Conservation (phyloP, 1,140 invertebrate species). For the Ephestia elutella region DNA sequence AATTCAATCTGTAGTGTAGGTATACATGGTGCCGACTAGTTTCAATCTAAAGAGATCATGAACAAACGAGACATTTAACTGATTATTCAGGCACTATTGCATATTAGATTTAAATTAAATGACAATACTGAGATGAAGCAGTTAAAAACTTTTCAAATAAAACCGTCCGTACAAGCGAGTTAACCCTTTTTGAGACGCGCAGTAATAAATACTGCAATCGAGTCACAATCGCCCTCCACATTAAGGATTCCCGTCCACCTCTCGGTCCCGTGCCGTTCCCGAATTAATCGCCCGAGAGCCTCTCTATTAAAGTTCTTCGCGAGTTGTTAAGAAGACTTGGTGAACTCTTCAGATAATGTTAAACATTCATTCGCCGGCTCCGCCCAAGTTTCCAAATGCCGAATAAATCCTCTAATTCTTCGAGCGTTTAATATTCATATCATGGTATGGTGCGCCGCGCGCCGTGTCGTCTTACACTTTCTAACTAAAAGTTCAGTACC, state of each 20-base stretch:
- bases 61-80: no score
- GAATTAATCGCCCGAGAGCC: conserved; percentile 71
- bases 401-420: conserved; percentile 72
- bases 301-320: conserved; percentile 70
- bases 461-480: background rate
- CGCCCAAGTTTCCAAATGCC: conserved; percentile 62
- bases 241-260: conserved; percentile 67
- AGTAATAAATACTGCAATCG: conserved; percentile 30
- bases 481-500: background rate
- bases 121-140: no score
- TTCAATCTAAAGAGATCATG: no score
- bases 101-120: no score
- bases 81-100: no score
- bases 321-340: conserved; percentile 68
- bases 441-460: conserved; percentile 19
- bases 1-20: no score
- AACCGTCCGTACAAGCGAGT: background rate
- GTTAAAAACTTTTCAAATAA: conserved; percentile 2
- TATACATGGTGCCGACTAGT: no score
- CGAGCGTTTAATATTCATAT: conserved; percentile 72
- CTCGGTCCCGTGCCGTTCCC: conserved; percentile 45
- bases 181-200: background rate
- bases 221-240: conserved; percentile 49
- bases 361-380: conserved; percentile 72
- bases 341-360: conserved; percentile 70